These are phyloP conservation scores for Tillus elongatus DNA, from an alignment of 2,888 invertebrate genomes.

Conservation along the genomic window DNA sequence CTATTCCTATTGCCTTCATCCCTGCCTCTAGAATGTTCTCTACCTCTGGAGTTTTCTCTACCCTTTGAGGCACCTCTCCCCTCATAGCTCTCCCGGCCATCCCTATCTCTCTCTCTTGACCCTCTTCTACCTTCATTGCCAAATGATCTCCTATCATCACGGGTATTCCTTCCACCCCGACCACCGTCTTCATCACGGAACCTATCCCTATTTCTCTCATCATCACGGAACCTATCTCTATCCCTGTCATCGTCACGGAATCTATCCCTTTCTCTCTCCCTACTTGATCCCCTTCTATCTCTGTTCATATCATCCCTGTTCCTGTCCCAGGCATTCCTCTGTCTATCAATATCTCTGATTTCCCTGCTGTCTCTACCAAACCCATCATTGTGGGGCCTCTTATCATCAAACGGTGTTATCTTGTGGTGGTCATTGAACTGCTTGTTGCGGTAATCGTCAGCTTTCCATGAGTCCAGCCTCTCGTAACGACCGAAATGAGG, in stretches of 20 bases:
- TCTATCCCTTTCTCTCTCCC: slow-evolving; percentile 3
- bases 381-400: neutral
- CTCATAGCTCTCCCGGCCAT: slow-evolving; percentile 26
- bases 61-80: slow-evolving; percentile 33
- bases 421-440: slow-evolving; percentile 3
- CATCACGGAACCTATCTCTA: too few species aligned
- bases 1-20: slow-evolving; percentile 17
- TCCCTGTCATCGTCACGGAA: neutral
- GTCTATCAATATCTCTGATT: too few species aligned
- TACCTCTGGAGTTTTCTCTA: slow-evolving; percentile 28
- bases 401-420: slow-evolving; percentile 13
- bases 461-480: slow-evolving; percentile 14
- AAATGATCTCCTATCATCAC: slow-evolving; percentile 8
- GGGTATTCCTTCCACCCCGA: slow-evolving; percentile 4
- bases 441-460: slow-evolving; percentile 8
- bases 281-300: neutral
- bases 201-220: too few species aligned
- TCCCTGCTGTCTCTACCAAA: neutral
- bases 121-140: too few species aligned
- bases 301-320: neutral
- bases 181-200: too few species aligned
- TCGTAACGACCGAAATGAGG: slow-evolving; percentile 17
- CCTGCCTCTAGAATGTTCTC: slow-evolving; percentile 14
- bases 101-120: slow-evolving; percentile 12
- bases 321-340: neutral